These are phyloP conservation scores for Myripristis murdjan DNA, from an alignment of 2,797 vertebrate species.

Conservation along the genomic window DNA sequence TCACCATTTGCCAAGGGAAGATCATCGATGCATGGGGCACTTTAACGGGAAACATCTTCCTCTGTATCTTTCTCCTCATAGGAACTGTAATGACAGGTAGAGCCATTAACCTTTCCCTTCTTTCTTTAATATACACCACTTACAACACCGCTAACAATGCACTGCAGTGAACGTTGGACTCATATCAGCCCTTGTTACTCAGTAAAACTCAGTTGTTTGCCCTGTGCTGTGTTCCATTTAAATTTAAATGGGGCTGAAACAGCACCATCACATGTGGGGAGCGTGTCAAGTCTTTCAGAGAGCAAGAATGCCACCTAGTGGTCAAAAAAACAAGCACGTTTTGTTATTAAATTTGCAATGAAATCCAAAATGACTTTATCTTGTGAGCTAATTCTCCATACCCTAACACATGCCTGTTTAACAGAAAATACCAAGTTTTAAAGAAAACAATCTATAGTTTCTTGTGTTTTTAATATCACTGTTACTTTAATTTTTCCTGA, in stretches of 20 bases:
- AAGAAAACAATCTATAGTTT: too few species aligned
- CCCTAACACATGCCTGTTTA: too few species aligned
- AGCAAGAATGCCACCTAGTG: constrained; percentile 64
- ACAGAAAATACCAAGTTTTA: too few species aligned
- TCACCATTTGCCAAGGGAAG: constrained; percentile 93
- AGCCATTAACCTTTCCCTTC: background rate
- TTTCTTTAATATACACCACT: background rate
- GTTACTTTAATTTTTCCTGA: too few species aligned
- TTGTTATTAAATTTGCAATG: background rate
- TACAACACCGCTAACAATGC: background rate
- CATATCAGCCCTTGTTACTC: background rate
- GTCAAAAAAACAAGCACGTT: background rate
- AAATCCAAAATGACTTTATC: background rate
- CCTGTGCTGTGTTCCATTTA: background rate
- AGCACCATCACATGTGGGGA: background rate
- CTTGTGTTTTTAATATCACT: too few species aligned
- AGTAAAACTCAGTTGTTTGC: too few species aligned
- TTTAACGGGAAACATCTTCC: constrained; percentile 90
- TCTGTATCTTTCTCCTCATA: constrained; percentile 90
- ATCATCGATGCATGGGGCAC: constrained; percentile 91
- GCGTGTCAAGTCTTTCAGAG: background rate
- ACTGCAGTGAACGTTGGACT: constrained; percentile 12
- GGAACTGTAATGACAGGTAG: constrained; percentile 91
- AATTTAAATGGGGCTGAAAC: background rate
- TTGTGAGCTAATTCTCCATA: too few species aligned